These are phyloP conservation scores for Onthophagus sagittarius DNA, from an alignment of 2,888 invertebrate species.

Conservation along the genomic window DNA sequence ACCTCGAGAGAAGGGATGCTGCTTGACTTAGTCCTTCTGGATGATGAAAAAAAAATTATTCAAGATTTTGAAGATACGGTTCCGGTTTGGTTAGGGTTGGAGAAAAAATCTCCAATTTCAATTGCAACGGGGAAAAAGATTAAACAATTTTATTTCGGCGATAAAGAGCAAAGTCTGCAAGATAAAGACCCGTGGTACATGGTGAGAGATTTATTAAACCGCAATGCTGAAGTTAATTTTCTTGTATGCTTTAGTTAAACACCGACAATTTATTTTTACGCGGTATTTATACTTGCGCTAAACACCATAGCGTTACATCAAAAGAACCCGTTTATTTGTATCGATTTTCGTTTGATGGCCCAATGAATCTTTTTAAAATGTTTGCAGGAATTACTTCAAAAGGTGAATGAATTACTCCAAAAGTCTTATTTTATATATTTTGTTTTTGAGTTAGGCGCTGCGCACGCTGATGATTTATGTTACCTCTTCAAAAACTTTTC, in stretches of 20 bases:
- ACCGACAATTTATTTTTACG: conserved; percentile 30
- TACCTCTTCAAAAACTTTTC: conserved; percentile 32
- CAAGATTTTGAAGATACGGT: conserved; percentile 29
- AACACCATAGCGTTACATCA: background rate
- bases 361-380: conserved; percentile 29
- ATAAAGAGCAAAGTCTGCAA: conserved; percentile 29
- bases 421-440: background rate
- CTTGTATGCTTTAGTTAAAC: conserved; percentile 23
- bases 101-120: conserved; percentile 33
- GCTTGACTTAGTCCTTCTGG: conserved; percentile 26
- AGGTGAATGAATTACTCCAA: conserved; percentile 27
- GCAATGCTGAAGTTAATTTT: background rate
- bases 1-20: conserved; percentile 36
- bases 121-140: conserved; percentile 34
- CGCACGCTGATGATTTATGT: conserved; percentile 34
- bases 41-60: conserved; percentile 15
- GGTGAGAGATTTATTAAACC: conserved; percentile 30
- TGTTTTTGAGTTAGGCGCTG: conserved; percentile 26
- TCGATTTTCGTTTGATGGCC: conserved; percentile 33
- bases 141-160: conserved; percentile 38
- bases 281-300: conserved; percentile 23
- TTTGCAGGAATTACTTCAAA: conserved; percentile 28
- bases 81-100: conserved; percentile 33
- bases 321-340: conserved; percentile 7
- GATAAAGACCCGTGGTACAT: conserved; percentile 34